phyloP scores from a whole-genome alignment of 2,113 vertebrate genomes.

The Pontoporia blainvillei region DNA sequence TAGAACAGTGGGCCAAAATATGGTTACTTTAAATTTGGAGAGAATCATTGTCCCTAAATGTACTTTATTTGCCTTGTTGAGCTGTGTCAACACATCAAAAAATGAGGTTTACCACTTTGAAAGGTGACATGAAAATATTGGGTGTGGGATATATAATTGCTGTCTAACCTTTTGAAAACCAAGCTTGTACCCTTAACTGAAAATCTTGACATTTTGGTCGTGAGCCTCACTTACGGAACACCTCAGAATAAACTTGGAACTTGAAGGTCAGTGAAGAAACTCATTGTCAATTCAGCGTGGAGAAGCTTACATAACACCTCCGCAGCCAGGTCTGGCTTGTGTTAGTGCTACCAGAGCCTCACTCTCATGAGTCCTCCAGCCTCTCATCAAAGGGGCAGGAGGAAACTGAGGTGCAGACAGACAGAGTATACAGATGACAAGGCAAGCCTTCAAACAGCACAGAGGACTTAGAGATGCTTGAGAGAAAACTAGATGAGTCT shows the following conservation, averaged over 20 bases:
- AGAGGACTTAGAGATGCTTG: constrained; percentile 45
- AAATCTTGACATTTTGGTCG: neutral
- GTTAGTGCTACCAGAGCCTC: constrained; percentile 13
- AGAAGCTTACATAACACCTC: constrained; percentile 52
- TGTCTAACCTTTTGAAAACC: neutral
- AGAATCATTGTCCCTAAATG: neutral
- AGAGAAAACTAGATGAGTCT: constrained; percentile 64
- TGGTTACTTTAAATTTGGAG: neutral
- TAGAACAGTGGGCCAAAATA: neutral
- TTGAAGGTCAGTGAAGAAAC: constrained; percentile 32
- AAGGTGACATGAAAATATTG: constrained; percentile 17
- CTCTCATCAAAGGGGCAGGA: constrained; percentile 18
- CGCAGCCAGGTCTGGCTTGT: constrained; percentile 34
- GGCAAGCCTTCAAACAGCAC: constrained; percentile 21
- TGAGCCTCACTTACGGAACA: neutral
- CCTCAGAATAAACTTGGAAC: constrained; percentile 40
- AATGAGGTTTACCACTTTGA: constrained; percentile 24
- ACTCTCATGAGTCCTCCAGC: neutral
- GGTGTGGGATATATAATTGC: neutral
- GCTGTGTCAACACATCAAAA: neutral
- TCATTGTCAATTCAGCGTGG: constrained; percentile 42
- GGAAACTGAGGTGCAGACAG: constrained; percentile 63
- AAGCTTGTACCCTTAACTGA: neutral
- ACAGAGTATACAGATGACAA: constrained; percentile 59
- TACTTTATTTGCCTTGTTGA: neutral